Conservation (phyloP, 1,140 invertebrate genomes). For the Tetragnatha versicolor region DNA sequence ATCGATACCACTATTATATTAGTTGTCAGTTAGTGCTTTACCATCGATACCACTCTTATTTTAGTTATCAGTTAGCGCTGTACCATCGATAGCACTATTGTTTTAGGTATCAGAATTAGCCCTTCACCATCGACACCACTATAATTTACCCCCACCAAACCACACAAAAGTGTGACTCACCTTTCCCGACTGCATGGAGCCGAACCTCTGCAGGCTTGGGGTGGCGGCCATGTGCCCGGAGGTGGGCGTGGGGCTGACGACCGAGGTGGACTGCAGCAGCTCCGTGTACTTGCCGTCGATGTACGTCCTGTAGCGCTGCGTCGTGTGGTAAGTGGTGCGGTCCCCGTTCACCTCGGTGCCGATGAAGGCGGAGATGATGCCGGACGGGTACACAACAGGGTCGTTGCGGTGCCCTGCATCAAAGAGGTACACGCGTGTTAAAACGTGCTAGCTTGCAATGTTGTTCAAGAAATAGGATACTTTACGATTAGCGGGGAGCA, state of each 20-base stretch:
- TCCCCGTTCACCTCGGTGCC: constrained; percentile 61
- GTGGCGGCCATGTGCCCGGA: constrained; percentile 54
- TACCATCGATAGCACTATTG: no score
- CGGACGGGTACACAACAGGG: constrained; percentile 67
- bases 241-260: constrained; percentile 58
- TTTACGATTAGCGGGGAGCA: no score
- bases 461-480: no score
- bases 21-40: no score
- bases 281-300: constrained; percentile 64
- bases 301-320: constrained; percentile 62
- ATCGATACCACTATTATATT: no score
- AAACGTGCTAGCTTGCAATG: no score
- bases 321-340: constrained; percentile 61
- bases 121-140: no score
- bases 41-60: no score
- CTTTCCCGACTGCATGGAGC: constrained; percentile 47
- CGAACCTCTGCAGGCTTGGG: constrained; percentile 28
- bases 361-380: constrained; percentile 61
- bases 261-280: constrained; percentile 59
- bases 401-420: constrained; percentile 66
- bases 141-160: no score
- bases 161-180: no score
- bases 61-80: no score
- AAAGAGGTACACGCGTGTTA: neutral
- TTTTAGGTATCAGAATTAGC: no score